Conservation (phyloP, 2,888 invertebrate genomes). For the Lampropteryx suffumata region DNA sequence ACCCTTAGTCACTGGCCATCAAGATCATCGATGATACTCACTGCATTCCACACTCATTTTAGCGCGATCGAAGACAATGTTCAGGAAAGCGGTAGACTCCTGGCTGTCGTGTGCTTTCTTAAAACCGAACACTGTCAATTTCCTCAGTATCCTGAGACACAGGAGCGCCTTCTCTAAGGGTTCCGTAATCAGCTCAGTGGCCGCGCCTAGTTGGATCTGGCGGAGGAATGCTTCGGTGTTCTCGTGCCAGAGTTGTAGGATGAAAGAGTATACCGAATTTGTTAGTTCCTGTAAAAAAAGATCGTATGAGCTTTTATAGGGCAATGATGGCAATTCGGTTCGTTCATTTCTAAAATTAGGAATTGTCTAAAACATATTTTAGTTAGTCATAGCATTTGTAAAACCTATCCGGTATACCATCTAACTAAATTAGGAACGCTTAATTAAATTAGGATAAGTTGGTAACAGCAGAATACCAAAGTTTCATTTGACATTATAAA, state of each 20-base stretch:
- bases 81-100: constrained; percentile 90
- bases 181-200: constrained; percentile 84
- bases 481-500: no score
- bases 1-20: no score
- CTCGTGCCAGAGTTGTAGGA: constrained; percentile 91
- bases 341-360: no score
- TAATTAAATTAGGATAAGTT: no score
- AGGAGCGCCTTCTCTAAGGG: constrained; percentile 91
- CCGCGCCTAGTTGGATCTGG: constrained; percentile 83
- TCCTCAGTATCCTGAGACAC: constrained; percentile 91
- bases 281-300: constrained; percentile 88
- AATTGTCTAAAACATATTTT: no score
- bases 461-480: no score
- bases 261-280: constrained; percentile 87
- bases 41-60: constrained; percentile 91
- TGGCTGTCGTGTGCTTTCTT: constrained; percentile 89
- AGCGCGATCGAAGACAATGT: constrained; percentile 89
- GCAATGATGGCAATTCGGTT: no score
- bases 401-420: no score
- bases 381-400: no score
- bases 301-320: no score
- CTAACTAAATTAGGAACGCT: no score
- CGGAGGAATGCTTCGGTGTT: constrained; percentile 87
- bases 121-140: constrained; percentile 92
- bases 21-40: no score